These are phyloP conservation scores for Palaemon carinicauda DNA, from an alignment of 1,140 invertebrate genomes.

Conservation along the genomic window DNA sequence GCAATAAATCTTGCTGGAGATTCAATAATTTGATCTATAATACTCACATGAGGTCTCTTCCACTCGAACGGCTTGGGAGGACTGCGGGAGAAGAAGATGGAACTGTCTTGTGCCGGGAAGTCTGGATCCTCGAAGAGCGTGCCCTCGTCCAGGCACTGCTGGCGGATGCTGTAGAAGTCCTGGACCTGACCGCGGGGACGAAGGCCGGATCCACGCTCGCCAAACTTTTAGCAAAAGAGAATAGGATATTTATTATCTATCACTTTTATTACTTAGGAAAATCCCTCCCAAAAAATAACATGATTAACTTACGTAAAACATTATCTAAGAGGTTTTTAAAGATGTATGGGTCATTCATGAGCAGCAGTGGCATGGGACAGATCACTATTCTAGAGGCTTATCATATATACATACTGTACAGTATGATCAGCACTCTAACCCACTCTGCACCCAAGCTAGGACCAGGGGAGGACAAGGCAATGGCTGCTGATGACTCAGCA, in stretches of 20 bases:
- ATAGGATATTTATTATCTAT: background rate
- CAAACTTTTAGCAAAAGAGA: conserved; percentile 64
- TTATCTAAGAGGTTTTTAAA: too few species aligned
- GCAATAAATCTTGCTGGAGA: background rate
- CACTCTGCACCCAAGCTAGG: too few species aligned
- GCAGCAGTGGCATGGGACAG: too few species aligned
- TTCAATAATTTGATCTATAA: background rate
- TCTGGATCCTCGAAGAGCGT: conserved; percentile 87
- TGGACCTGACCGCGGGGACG: conserved; percentile 68
- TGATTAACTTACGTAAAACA: too few species aligned
- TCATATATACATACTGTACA: too few species aligned
- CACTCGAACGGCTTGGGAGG: conserved; percentile 84
- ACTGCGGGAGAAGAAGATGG: conserved; percentile 80
- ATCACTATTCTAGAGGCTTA: too few species aligned
- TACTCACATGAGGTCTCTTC: conserved; percentile 73
- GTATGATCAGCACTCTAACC: too few species aligned
- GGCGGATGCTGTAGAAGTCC: conserved; percentile 77
- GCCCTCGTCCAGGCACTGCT: conserved; percentile 75
- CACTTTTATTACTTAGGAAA: background rate
- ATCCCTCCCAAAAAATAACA: too few species aligned
- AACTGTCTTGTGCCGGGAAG: conserved; percentile 81
- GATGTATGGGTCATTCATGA: too few species aligned
- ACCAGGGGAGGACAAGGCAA: too few species aligned
- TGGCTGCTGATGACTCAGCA: too few species aligned
- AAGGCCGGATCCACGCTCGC: conserved; percentile 74